phyloP scores from a whole-genome alignment of 2,888 invertebrate genomes.

The Drosophila stalkeri region DNA sequence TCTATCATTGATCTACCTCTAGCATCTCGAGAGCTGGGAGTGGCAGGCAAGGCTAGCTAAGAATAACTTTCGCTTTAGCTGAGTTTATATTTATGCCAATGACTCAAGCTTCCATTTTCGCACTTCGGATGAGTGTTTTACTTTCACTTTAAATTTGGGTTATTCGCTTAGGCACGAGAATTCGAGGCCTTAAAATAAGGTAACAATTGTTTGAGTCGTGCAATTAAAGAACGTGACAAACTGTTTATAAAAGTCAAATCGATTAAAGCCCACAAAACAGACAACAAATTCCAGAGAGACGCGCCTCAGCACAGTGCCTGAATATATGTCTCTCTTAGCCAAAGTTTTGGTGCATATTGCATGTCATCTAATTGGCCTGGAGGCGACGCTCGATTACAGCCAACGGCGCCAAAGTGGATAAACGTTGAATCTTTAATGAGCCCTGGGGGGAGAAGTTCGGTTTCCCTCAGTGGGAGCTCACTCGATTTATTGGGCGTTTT shows the following conservation, averaged over 20 bases:
- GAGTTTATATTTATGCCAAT: slow-evolving; percentile 14
- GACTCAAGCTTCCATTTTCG: slow-evolving; percentile 39
- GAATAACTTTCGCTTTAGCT: slow-evolving; percentile 14
- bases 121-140: slow-evolving; percentile 44
- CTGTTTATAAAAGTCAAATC: slow-evolving; percentile 54
- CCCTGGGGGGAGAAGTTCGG: background rate
- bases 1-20: background rate
- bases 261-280: slow-evolving; percentile 28
- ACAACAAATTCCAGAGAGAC: background rate
- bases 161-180: slow-evolving; percentile 22
- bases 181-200: slow-evolving; percentile 20
- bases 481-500: slow-evolving; percentile 58
- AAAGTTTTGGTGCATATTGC: slow-evolving; percentile 47
- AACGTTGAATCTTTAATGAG: slow-evolving; percentile 64
- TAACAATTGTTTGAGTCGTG: slow-evolving; percentile 26
- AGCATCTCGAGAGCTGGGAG: background rate
- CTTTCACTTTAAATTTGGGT: slow-evolving; percentile 66
- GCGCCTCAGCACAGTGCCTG: background rate
- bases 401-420: slow-evolving; percentile 44
- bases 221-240: slow-evolving; percentile 14
- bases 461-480: background rate
- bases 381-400: slow-evolving; percentile 38
- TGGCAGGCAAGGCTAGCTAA: background rate
- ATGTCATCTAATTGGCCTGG: slow-evolving; percentile 70
- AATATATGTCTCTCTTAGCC: background rate